phyloP scores from a whole-genome alignment of 2,888 invertebrate species.

The Nephrocerus scutellatus region DNA sequence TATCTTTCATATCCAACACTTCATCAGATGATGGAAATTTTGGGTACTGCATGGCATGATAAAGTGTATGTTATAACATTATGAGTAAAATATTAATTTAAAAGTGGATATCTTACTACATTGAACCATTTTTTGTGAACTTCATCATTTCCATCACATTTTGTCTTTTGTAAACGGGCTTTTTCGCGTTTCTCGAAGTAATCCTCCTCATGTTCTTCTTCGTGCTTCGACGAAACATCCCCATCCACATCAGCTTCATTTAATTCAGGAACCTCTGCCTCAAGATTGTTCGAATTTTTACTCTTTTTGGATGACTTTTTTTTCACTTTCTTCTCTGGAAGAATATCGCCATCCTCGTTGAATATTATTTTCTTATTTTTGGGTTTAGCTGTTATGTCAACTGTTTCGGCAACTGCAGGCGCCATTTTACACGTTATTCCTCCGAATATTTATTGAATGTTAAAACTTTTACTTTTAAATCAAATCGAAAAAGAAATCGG shows the following conservation, averaged over 20 bases:
- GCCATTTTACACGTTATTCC: no score
- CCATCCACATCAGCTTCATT: conserved; percentile 1
- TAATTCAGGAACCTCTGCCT: conserved; percentile 25
- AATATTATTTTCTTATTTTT: conserved; percentile 42
- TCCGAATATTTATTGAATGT: no score
- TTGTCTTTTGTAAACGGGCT: conserved; percentile 18
- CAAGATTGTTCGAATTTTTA: conserved; percentile 21
- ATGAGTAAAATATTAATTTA: not conserved
- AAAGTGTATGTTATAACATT: not conserved
- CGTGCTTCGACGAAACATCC: conserved; percentile 4
- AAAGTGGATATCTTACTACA: conserved; percentile 30
- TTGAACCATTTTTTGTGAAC: conserved; percentile 41
- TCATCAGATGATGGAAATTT: conserved; percentile 38
- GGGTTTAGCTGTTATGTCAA: conserved; percentile 18
- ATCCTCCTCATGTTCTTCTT: conserved; percentile 24
- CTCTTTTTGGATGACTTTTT: conserved; percentile 14
- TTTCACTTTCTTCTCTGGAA: conserved; percentile 8
- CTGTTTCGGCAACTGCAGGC: conserved; percentile 9
- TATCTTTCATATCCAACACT: conserved; percentile 42
- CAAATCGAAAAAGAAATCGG: no score
- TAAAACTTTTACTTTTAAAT: no score
- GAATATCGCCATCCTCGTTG: conserved; percentile 33
- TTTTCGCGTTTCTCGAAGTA: conserved; percentile 27
- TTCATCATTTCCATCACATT: conserved; percentile 27
- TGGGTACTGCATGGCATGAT: conserved; percentile 29